Base-by-base conservation (phyloP, 2,113 vertebrate species). In the Myrmecobius fasciatus region DNA sequence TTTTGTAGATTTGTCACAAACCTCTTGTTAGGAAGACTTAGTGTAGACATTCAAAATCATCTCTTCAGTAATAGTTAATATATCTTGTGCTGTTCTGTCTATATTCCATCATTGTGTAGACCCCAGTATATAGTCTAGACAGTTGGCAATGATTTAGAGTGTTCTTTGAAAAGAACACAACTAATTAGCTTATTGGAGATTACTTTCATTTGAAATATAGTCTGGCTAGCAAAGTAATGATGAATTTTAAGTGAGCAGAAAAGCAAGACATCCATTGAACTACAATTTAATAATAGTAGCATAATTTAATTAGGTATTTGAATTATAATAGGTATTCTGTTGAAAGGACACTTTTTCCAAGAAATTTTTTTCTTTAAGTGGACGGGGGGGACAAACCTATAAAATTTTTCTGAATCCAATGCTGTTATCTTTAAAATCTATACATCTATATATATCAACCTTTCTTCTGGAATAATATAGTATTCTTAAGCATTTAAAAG, bases 191-290 rank as follows among this genome's bases (percentile, higher is more conserved):
- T 92, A 51, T 52, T 93, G 26, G 36, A 93, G 93, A 53, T 92
- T 94, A 25, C 90, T 48, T 89, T 95, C 25, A 75, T 67, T 52
- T 89, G 20, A 53, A 14, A 52, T 89, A 46, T 75, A 51, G 51
- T 92, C 26, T 94, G 95, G 90, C 60, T 52, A 91, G 60, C 26
- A 91, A 52, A 60, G n/a, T 28, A 89, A 93, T 43, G 3, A 36
- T 93, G 49, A 36, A 56, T 11, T 54, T 43, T 94, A 48, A 91
- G 92, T 92, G 92, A 94, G 91, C n/a, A 94, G 67, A 96, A 90
- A 46, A 93, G 28, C 43, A 60, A 92, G 6, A 91, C 26, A 83
- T 94, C 95, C 3, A 90, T 53, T 92, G 75, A 47, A 90, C 49
- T 22, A 89, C 4, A 48, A 56, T 54, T 89, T 46, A 92, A 25